Conservation (phyloP, 1,140 invertebrate genomes). For the Camponotus vicinus region DNA sequence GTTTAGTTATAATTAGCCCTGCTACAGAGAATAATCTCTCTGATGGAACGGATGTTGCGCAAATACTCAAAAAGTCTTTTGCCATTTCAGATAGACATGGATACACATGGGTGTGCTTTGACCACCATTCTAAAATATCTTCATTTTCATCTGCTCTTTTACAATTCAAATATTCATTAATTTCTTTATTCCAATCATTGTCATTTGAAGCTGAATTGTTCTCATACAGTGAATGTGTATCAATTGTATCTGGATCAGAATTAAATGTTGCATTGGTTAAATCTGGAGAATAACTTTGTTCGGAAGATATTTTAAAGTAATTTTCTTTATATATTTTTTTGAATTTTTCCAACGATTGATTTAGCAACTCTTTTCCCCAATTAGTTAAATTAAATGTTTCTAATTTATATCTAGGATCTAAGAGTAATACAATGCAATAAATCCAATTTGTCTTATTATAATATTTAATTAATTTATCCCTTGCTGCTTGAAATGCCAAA, state of each 20-base stretch:
- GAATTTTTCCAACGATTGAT: background rate
- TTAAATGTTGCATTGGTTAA: background rate
- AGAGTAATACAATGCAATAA: background rate
- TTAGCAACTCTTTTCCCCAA: background rate
- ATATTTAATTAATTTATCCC: conserved; percentile 21
- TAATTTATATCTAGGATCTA: conserved; percentile 7
- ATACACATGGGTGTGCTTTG: background rate
- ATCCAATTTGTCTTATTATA: conserved; percentile 16
- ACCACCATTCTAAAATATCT: conserved; percentile 10
- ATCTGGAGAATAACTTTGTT: background rate
- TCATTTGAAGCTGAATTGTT: background rate
- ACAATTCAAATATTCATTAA: conserved; percentile 11
- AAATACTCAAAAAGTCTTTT: too few relatives aligned
- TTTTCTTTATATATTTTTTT: background rate
- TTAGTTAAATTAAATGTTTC: background rate
- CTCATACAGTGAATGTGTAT: background rate
- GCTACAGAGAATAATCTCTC: background rate
- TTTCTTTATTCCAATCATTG: background rate
- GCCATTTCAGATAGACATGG: background rate
- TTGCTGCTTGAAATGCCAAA: background rate
- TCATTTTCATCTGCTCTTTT: background rate
- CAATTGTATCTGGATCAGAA: background rate
- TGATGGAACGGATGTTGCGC: too few relatives aligned
- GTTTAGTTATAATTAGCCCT: conserved; percentile 6
- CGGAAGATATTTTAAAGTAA: background rate